Percentiles rank a stretch among this genome's conserved stretches.
phyloP scores from a whole-genome alignment of 2,797 vertebrate species.

The Halcyon chelicuti region DNA sequence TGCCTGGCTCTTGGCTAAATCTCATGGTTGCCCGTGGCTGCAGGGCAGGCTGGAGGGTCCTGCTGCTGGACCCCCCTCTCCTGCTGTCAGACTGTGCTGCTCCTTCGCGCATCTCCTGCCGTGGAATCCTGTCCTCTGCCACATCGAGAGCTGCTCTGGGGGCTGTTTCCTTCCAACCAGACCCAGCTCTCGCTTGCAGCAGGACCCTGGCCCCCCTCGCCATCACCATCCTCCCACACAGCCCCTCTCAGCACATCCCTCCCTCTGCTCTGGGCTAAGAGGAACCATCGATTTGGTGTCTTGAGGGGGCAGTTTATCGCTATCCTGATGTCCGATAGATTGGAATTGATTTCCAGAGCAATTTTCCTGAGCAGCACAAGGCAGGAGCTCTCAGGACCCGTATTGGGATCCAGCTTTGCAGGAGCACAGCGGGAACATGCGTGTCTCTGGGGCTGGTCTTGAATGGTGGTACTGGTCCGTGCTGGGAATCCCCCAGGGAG shows the following conservation, averaged over 20 bases:
- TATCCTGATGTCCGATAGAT: background rate
- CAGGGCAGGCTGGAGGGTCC: background rate
- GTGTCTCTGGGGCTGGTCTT: background rate
- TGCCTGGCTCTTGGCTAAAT: background rate
- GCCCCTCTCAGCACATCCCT: background rate
- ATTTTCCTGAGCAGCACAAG: background rate
- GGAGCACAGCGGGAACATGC: background rate
- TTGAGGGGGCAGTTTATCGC: background rate
- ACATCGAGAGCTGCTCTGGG: accelerated
- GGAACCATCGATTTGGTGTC: background rate
- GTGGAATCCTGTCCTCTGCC: accelerated
- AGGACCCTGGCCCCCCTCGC: background rate
- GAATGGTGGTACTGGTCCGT: accelerated
- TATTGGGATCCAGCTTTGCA: background rate
- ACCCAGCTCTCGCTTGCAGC: background rate
- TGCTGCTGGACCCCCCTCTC: accelerated
- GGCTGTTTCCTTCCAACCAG: background rate
- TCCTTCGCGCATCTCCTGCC: accelerated
- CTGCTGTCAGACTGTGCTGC: accelerated
- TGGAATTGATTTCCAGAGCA: background rate
- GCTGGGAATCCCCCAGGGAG: background rate
- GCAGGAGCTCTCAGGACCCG: accelerated
- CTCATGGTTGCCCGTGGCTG: accelerated
- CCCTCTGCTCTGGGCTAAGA: background rate
- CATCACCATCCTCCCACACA: background rate